These are phyloP conservation scores for Oxytorus armatus DNA, from an alignment of 2,888 invertebrate genomes.

Conservation along the genomic window DNA sequence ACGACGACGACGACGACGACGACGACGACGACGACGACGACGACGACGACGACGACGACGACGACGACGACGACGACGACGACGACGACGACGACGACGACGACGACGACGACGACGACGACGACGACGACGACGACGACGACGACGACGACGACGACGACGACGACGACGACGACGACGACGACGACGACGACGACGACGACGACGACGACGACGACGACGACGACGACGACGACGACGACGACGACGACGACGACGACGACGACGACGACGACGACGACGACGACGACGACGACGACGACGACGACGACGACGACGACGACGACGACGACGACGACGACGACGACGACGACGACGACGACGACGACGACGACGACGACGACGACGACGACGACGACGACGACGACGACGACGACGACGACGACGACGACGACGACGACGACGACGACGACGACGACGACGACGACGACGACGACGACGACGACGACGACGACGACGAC, in stretches of 20 bases:
- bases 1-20: constrained; percentile 27
- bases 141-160: constrained; percentile 1
- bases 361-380: constrained; percentile 27
- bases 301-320: constrained; percentile 27
- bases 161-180: constrained; percentile 18
- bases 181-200: constrained; percentile 27
- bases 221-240: constrained; percentile 18
- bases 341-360: constrained; percentile 18
- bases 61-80: constrained; percentile 27
- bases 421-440: constrained; percentile 27
- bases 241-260: constrained; percentile 27
- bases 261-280: constrained; percentile 1
- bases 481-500: constrained; percentile 27
- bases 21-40: constrained; percentile 1
- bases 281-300: constrained; percentile 18
- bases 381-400: constrained; percentile 1
- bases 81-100: constrained; percentile 1
- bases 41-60: constrained; percentile 18
- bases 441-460: constrained; percentile 1
- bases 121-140: constrained; percentile 27
- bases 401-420: constrained; percentile 18
- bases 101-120: constrained; percentile 18
- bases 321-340: constrained; percentile 1
- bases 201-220: constrained; percentile 1
- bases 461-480: constrained; percentile 18